Evolutionary conservation across 1,140 invertebrate species (phyloP).

Genomic region (Brachionus angularis): DNA sequence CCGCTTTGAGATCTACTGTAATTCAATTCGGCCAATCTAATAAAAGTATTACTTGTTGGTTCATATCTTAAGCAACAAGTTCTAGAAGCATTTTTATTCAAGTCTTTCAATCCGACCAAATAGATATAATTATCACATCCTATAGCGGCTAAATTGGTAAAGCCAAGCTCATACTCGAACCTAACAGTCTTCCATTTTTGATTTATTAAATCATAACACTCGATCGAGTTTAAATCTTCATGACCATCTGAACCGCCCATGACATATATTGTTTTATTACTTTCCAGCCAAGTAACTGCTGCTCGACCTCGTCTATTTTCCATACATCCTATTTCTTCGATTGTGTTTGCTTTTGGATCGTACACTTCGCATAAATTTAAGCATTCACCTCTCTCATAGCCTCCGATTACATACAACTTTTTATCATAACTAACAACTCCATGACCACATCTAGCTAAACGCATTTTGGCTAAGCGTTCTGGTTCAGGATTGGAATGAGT

Average conservation of each 20-base stretch:
- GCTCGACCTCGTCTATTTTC: constrained; percentile 66
- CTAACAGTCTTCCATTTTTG: constrained; percentile 4
- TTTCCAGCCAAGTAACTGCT: constrained; percentile 8
- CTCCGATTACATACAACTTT: constrained; percentile 51
- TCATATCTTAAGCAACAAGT: constrained; percentile 26
- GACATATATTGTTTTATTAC: constrained; percentile 34
- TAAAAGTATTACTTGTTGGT: constrained; percentile 15
- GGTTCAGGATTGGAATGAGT: constrained; percentile 36
- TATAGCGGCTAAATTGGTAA: constrained; percentile 32
- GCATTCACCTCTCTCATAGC: constrained; percentile 79
- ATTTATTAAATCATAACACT: constrained; percentile 24
- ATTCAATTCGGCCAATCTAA: constrained; percentile 7
- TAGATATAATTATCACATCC: constrained; percentile 36
- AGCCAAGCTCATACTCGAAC: constrained; percentile 18
- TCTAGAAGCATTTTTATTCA: neutral
- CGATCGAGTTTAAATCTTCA: constrained; percentile 29
- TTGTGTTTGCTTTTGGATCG: constrained; percentile 66
- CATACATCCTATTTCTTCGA: constrained; percentile 68
- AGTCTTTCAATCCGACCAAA: constrained; percentile 22
- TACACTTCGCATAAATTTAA: constrained; percentile 71
- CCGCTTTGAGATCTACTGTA: constrained; percentile 9
- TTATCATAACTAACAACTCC: constrained; percentile 43
- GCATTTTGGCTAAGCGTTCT: constrained; percentile 44
- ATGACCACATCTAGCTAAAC: constrained; percentile 45
- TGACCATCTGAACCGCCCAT: constrained; percentile 42